Evolutionary conservation across 1,140 invertebrate genomes (phyloP).

Genomic region (Calycopis cecrops): DNA sequence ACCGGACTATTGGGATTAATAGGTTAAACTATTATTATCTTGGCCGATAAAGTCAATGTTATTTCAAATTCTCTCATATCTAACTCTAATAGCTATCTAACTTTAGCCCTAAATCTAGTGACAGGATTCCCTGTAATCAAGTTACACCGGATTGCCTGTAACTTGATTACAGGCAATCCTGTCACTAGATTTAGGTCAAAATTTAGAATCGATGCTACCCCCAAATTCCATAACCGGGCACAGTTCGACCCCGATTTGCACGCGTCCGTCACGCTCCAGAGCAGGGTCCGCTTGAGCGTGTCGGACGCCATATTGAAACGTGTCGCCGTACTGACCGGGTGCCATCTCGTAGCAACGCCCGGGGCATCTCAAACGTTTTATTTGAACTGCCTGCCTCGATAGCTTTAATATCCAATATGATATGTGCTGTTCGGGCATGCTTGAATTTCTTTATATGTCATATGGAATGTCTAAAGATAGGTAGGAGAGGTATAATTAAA

Average conservation of each 20-base stretch:
- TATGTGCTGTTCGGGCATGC: slow-evolving; percentile 29
- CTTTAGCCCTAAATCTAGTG: no score
- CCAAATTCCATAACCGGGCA: not conserved
- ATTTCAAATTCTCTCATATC: no score
- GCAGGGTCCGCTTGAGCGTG: slow-evolving; percentile 38
- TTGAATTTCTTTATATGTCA: slow-evolving; percentile 13
- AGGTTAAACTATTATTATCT: no score
- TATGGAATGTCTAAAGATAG: no score
- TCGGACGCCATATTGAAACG: slow-evolving; percentile 64
- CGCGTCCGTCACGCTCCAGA: slow-evolving; percentile 43
- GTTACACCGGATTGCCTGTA: no score
- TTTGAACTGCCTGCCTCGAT: slow-evolving; percentile 55
- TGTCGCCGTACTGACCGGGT: slow-evolving; percentile 48
- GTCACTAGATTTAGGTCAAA: no score
- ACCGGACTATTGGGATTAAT: no score
- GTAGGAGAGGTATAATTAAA: no score
- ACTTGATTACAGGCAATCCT: no score
- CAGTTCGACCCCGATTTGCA: slow-evolving; percentile 43
- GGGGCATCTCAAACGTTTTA: slow-evolving; percentile 38
- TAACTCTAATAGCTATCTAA: no score
- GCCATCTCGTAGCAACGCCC: slow-evolving; percentile 48
- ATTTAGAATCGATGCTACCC: not conserved
- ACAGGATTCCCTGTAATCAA: no score
- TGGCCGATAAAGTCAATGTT: no score
- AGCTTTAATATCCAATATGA: slow-evolving; percentile 42